Evolutionary conservation across 2,113 vertebrate genomes (phyloP), one percentile per base, ranked within the genome.

Genomic region (Todiramphus saurophagus): DNA sequence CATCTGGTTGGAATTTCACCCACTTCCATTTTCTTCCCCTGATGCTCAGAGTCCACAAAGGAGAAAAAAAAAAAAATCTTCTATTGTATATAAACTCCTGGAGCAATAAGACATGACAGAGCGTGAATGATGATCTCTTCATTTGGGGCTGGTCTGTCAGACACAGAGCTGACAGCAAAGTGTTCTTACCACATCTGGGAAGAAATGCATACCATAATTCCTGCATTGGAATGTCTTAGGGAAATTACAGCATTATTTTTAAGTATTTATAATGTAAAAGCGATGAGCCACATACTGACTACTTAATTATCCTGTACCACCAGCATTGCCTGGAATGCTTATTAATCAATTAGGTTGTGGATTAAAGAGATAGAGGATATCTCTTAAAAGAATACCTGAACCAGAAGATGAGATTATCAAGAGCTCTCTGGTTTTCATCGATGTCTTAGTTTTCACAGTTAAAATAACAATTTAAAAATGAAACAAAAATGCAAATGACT

Each of bases 341-440:
- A 93, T 85, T 66, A 48, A 93, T 75, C 92, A 73, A 67, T 96
- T 87, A 96, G 37, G 67, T 11, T 44, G 79, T 9, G 55, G 70
- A 84, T 48, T 75, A 43, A 48, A 92, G 0, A 74, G 41, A 76
- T 5, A 39, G 59, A 37, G 18, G 5, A 69, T 10, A 79, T 53
- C 46, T 89, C 87, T 87, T 58, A 51, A 53, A 87, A 67, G 58
- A 83, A 66, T 11, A 96, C 46, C 86, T 92, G 75, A 58, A 69
- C 19, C 35, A 23, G 48, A 39, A 73, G 25, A 46, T 20, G 31
- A 50, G 16, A 53, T 37, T 37, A 85, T 21, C 50, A 60, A 73
- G 76, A 81, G 8, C 31, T 30, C 12, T 28, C 25, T 41, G 6
- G 5, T 0, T 33, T 37, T 50, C 50, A 46, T n/a, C 41, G 21